Evolutionary conservation across 1,140 invertebrate genomes (phyloP).

Genomic region (Drosophila azteca): DNA sequence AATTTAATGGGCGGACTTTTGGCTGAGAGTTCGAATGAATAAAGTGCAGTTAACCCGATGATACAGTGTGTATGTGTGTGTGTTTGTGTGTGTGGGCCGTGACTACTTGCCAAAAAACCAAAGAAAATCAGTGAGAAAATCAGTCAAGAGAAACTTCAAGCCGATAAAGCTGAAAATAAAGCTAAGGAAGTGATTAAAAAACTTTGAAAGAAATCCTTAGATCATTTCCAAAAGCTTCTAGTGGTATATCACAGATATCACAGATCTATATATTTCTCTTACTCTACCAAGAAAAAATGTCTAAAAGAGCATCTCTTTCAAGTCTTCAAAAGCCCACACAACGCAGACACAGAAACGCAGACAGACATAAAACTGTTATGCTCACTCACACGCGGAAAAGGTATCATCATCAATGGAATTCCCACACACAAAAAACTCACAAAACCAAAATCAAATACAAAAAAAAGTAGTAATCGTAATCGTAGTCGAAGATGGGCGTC

Average conservation of each 20-base stretch:
- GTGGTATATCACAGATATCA: too few species aligned
- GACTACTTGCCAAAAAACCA: slow-evolving; percentile 35
- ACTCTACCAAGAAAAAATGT: slow-evolving; percentile 25
- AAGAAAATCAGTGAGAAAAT: slow-evolving; percentile 5
- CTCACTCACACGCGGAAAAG: slow-evolving; percentile 19
- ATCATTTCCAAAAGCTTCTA: not conserved
- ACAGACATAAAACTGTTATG: not conserved
- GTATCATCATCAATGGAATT: slow-evolving; percentile 68
- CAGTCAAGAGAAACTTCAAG: not conserved
- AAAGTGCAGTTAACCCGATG: slow-evolving; percentile 65
- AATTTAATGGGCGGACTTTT: slow-evolving; percentile 59
- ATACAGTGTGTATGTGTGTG: slow-evolving; percentile 27
- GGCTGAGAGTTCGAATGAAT: slow-evolving; percentile 44
- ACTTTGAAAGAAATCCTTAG: too few species aligned
- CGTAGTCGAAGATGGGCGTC: slow-evolving; percentile 35
- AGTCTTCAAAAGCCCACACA: slow-evolving; percentile 1
- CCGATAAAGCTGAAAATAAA: not conserved
- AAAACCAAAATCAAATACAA: too few species aligned
- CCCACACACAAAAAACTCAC: slow-evolving; percentile 47
- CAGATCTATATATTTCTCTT: too few species aligned
- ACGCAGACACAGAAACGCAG: slow-evolving; percentile 11
- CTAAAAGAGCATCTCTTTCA: slow-evolving; percentile 18
- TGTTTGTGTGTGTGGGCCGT: slow-evolving; percentile 39
- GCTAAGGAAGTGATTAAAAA: not conserved
- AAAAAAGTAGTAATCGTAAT: slow-evolving; percentile 24